Base-by-base conservation (phyloP, 2,797 vertebrate species). In the Fistularia tabacaria region DNA sequence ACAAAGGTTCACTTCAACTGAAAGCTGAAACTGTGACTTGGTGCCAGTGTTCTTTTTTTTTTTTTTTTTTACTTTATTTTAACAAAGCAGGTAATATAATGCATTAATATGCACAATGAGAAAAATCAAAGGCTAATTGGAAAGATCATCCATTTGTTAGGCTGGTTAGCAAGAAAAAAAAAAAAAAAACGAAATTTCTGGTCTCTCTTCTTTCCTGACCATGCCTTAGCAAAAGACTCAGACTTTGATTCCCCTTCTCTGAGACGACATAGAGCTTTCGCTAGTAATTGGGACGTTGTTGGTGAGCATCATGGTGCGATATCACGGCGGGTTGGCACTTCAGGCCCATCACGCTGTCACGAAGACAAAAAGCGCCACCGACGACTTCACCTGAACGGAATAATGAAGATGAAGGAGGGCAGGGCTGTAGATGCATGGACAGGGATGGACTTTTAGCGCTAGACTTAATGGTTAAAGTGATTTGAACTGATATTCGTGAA, bases 271-370 rank as follows among this genome's bases (percentile, higher is more conserved):
- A 50, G 42, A 45, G 40, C 61, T 55, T 40, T 40, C 13, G 41
- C 14, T 46, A 64, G 57, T 69, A 71, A 66, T 66, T 66, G 62
- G 48, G 40, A 46, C 49, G 59, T 15, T 64, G 59, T 39, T 63
- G 54, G 9, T 7, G 36, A 50, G 52, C 52, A 51, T 66, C 52
- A 44, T 38, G 46, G 48, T 65, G 57, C 12, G 49, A 54, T 42
- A 25, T 45, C 47, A 51, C 46, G 37, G 57, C 48, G 68, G 57
- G 46, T 64, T 56, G 39, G 39, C 49, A 53, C 37, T 53, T 58
- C 49, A 54, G 61, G 14, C 54, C 51, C 56, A 58, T 67, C 56
- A 43, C 7, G 36, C 50, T 37, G 65, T 59, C 49, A 14, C n/a
- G n/a, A 58, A 39, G 44, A 48, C 55, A 47, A 11, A 43, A 62